Evolutionary conservation across 2,888 invertebrate genomes (phyloP).

Genomic region (Anticlea derivata): DNA sequence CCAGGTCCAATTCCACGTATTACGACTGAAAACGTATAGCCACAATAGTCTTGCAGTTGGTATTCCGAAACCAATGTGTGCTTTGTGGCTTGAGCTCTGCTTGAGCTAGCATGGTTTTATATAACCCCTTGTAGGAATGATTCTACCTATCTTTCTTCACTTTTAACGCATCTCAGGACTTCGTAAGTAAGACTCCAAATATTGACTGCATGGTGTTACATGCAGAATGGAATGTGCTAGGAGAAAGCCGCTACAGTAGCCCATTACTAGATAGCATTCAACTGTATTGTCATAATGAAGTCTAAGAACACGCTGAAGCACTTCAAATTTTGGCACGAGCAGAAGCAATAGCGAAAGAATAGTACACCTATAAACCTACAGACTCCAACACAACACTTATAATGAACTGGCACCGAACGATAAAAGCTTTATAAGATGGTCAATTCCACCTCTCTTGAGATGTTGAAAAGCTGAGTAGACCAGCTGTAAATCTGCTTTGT

Average conservation of each 20-base stretch:
- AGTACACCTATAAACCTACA: conserved; percentile 8
- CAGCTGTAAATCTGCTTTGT: conserved; percentile 29
- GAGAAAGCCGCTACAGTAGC: conserved; percentile 22
- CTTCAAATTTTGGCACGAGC: conserved; percentile 8
- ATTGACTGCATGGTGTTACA: conserved; percentile 30
- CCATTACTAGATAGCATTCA: conserved; percentile 12
- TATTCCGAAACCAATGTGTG: conserved; percentile 19
- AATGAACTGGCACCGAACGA: conserved; percentile 11
- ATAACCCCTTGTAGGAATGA: conserved; percentile 40
- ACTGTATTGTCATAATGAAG: conserved; percentile 11
- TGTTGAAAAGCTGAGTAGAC: conserved; percentile 22
- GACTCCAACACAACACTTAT: conserved; percentile 5
- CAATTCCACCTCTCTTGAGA: conserved; percentile 8
- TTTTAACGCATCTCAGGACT: conserved; percentile 56
- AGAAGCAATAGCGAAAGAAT: conserved; percentile 5
- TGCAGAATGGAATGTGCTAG: conserved; percentile 19
- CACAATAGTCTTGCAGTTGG: background rate
- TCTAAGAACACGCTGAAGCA: conserved; percentile 21
- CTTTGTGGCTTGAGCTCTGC: conserved; percentile 50
- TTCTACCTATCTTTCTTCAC: conserved; percentile 43
- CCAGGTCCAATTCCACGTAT: background rate
- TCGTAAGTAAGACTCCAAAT: conserved; percentile 49
- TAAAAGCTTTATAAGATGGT: conserved; percentile 1
- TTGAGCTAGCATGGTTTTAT: conserved; percentile 34
- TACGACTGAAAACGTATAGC: background rate